Evolutionary conservation across 37 sponge, comb jelly and placozoan species (phyloP).

Genomic region (Trichoplax adhaerens): DNA sequence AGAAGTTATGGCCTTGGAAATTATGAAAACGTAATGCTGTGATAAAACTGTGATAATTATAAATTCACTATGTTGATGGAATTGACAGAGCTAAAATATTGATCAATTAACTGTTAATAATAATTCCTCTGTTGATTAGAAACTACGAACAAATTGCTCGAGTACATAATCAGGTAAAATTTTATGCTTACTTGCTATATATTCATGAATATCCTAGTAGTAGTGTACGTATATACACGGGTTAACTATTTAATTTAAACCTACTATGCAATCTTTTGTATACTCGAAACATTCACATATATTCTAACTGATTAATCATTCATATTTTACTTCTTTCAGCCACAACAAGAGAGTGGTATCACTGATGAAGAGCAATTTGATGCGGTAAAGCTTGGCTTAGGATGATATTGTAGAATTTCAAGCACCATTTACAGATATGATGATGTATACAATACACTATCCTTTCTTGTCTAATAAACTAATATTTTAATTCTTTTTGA

Average conservation of each 20-base stretch:
- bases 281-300: no score
- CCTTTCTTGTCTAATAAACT: neutral
- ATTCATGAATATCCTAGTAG: neutral
- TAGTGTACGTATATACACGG: conserved; percentile 3
- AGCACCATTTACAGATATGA: no score
- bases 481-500: neutral
- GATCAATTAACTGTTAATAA: no score
- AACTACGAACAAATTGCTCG: conserved; percentile 73
- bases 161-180: conserved; percentile 26
- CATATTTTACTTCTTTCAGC: no score
- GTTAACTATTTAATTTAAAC: no score
- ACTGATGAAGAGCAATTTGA: conserved; percentile 45
- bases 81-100: no score
- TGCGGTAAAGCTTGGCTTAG: conserved; percentile 21
- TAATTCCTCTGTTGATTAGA: conserved; percentile 6
- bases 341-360: conserved; percentile 12
- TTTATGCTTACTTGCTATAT: neutral
- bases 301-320: no score
- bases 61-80: no score
- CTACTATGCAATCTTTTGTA: no score
- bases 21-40: conserved; percentile 61
- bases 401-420: no score
- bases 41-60: no score
- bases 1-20: conserved; percentile 63
- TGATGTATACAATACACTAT: neutral